Percentiles rank a stretch among this genome's conserved stretches.
Evolutionary conservation across 2,113 vertebrate species (phyloP).

Genomic region (Eptesicus fuscus): DNA sequence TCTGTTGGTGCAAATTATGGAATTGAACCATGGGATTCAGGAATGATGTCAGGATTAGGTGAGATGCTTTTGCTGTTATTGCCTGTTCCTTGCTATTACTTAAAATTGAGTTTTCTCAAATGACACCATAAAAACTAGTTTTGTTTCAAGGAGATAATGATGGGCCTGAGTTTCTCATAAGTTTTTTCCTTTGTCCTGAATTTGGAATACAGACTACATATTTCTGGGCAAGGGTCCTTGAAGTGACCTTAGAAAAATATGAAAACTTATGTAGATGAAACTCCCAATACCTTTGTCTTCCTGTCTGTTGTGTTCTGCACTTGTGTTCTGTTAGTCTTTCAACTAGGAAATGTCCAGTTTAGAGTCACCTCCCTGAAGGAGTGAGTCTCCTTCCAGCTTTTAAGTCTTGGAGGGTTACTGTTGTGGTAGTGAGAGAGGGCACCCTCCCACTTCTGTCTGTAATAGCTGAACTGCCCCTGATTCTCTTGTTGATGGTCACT

Average conservation of each 20-base stretch:
- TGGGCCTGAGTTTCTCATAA: not conserved
- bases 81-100: not conserved
- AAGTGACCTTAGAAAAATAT: not conserved
- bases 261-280: not conserved
- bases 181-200: not conserved
- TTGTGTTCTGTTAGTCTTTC: not conserved
- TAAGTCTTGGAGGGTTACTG: not conserved
- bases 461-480: not conserved
- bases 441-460: not conserved
- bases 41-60: slow-evolving; percentile 83
- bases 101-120: slow-evolving; percentile 8
- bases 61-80: slow-evolving; percentile 62
- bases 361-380: not conserved
- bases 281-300: not conserved
- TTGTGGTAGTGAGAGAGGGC: not conserved
- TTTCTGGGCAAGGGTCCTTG: not conserved
- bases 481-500: not conserved
- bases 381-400: not conserved
- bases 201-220: not conserved
- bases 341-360: not conserved
- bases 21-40: slow-evolving; percentile 75
- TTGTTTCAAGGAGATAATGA: slow-evolving; percentile 8
- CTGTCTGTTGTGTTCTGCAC: not conserved
- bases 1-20: slow-evolving; percentile 66
- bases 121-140: not conserved